Conservation (phyloP, 2,113 vertebrate species). For the Furnarius figulus region DNA sequence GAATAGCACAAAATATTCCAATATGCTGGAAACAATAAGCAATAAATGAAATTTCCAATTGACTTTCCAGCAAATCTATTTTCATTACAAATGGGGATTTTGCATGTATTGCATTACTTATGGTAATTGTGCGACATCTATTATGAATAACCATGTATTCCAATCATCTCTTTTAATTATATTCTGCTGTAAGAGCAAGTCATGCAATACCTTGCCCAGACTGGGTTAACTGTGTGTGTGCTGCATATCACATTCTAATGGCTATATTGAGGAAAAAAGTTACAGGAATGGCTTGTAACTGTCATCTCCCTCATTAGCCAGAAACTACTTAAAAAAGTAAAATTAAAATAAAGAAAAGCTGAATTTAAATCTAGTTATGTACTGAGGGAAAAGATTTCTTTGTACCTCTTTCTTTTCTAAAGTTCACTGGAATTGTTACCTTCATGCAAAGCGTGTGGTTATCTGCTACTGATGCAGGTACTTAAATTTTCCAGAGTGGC, state of each 20-base stretch:
- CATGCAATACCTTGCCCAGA: constrained; percentile 37
- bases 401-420: neutral
- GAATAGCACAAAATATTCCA: constrained; percentile 62
- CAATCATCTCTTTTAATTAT: constrained; percentile 76
- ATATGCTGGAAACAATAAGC: constrained; percentile 67
- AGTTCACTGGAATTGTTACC: neutral
- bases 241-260: neutral
- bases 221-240: constrained; percentile 10
- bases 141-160: constrained; percentile 76
- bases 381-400: neutral
- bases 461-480: neutral
- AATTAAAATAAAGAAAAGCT: neutral
- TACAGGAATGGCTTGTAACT: neutral
- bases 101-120: constrained; percentile 72
- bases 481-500: neutral
- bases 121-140: constrained; percentile 75
- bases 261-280: neutral
- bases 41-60: constrained; percentile 73
- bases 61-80: constrained; percentile 75
- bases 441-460: neutral
- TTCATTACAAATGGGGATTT: constrained; percentile 74
- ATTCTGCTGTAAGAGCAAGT: constrained; percentile 49
- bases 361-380: neutral
- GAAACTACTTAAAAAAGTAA: neutral
- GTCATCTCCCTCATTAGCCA: constrained; percentile 5